Base-by-base conservation (phyloP, 1,140 invertebrate genomes). In the Micrasema longulum region DNA sequence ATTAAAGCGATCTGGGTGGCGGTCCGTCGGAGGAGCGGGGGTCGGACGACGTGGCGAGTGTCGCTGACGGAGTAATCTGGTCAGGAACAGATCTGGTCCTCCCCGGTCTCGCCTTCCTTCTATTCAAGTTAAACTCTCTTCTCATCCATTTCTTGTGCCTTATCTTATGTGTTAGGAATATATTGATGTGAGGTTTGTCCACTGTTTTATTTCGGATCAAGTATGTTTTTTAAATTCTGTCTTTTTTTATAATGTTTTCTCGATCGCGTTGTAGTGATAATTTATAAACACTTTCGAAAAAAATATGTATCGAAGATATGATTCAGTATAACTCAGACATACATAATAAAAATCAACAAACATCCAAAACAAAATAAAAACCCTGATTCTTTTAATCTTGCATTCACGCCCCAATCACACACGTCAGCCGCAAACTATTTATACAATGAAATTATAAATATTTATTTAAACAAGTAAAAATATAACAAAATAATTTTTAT, bases 1-100 rank as follows among this genome's bases (percentile, higher is more conserved):
- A 45, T 76, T 76, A 72, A 74, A 76, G 20, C 72, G 64, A 62
- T 76, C 75, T 16, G 68, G 75, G 23, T 71, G 75, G 22, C 75
- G 57, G 57, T 74, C 69, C 1, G 65, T 10, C 11, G 75, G 75
- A 1, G 75, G 64, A 6, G 57, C 22, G 1, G 22, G 38, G 6
- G 69, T 35, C 1, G 72, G 72, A 7, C 69, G 23, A 12, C 63
- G 20, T 1, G 71, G 75, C 4, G 57, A 57, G 50, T 73, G 75
- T 6, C 75, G 53, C 65, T 71, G 50, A 22, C 69, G 69, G 12
- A 63, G 68, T 63, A 60, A 45, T 18, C 72, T 41, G 22, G 65
- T 62, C 68, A 76, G 55, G 75, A 76, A 76, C 45, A 76, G 52
- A 55, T 76, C 75, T 16, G 53, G 65, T 20, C 57, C 68, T 26